phyloP scores from a whole-genome alignment of 2,113 vertebrate species.

The Toxotes chatareus region DNA sequence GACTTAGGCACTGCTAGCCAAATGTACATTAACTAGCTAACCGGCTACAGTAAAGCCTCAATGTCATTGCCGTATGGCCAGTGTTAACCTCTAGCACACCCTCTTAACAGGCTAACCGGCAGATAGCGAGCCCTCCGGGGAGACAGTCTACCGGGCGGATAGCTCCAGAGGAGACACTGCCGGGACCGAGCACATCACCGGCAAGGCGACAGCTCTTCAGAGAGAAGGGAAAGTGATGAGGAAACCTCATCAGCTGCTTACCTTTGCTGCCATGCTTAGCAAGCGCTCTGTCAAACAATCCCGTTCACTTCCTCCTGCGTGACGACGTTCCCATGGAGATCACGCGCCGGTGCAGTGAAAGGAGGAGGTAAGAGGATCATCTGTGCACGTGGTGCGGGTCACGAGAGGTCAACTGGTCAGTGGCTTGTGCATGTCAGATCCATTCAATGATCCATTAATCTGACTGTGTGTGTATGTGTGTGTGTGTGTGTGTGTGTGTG shows the following conservation, averaged over 20 bases:
- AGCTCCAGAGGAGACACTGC: neutral
- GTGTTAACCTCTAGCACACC: constrained; percentile 64
- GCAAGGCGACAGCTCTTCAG: neutral
- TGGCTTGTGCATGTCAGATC: neutral
- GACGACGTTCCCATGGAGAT: constrained; percentile 78
- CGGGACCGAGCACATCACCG: constrained; percentile 8
- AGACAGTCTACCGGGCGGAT: constrained; percentile 6
- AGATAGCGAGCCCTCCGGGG: constrained; percentile 25
- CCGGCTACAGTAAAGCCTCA: constrained; percentile 53
- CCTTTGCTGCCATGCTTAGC: constrained; percentile 86
- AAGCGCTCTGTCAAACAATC: constrained; percentile 58
- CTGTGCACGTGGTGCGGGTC: constrained; percentile 40
- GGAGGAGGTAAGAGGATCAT: constrained; percentile 57
- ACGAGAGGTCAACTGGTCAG: constrained; percentile 43
- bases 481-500: too few relatives aligned
- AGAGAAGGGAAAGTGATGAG: neutral
- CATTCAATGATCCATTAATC: neutral
- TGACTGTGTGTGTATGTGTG: neutral
- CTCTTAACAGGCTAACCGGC: constrained; percentile 65
- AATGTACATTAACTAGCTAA: constrained; percentile 20
- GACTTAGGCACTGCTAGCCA: neutral
- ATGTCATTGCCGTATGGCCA: constrained; percentile 58
- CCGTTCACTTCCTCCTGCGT: constrained; percentile 68
- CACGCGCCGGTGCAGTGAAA: constrained; percentile 52
- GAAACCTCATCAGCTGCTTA: constrained; percentile 74